phyloP scores from a whole-genome alignment of 2,888 invertebrate species.

The Pilophorus perplexus region DNA sequence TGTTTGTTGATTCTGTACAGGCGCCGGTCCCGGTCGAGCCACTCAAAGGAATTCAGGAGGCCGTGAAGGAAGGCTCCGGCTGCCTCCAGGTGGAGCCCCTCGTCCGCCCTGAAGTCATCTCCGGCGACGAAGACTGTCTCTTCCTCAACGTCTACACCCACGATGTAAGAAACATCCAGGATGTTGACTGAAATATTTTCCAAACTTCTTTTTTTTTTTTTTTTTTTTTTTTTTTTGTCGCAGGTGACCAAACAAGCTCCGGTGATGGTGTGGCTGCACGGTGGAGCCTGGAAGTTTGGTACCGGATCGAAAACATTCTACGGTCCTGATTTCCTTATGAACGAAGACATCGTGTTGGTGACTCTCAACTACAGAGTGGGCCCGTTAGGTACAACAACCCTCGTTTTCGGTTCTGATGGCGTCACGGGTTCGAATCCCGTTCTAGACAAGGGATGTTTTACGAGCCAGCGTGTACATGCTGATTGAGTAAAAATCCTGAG shows the following conservation, averaged over 20 bases:
- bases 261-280: slow-evolving; percentile 49
- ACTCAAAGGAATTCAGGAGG: slow-evolving; percentile 28
- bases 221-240: too few relatives aligned
- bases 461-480: too few relatives aligned
- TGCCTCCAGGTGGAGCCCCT: slow-evolving; percentile 42
- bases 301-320: slow-evolving; percentile 46
- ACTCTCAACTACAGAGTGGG: slow-evolving; percentile 49
- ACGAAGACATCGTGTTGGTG: slow-evolving; percentile 47
- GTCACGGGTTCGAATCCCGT: too few relatives aligned
- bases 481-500: too few relatives aligned
- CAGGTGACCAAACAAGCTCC: slow-evolving; percentile 35
- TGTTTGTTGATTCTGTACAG: too few relatives aligned
- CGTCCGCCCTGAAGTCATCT: background rate
- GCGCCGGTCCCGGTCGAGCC: slow-evolving; percentile 19
- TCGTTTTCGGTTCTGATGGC: too few relatives aligned
- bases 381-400: slow-evolving; percentile 47
- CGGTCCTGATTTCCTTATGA: slow-evolving; percentile 48
- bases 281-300: slow-evolving; percentile 48
- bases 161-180: slow-evolving; percentile 52
- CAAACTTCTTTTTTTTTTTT: too few relatives aligned
- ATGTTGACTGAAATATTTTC: background rate
- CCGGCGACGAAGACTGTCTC: slow-evolving; percentile 54
- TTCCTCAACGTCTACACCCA: slow-evolving; percentile 56
- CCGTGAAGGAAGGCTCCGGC: slow-evolving; percentile 32
- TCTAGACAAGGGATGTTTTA: too few relatives aligned